phyloP scores from a whole-genome alignment of 2,113 vertebrate genomes.

The Turnix velox region DNA sequence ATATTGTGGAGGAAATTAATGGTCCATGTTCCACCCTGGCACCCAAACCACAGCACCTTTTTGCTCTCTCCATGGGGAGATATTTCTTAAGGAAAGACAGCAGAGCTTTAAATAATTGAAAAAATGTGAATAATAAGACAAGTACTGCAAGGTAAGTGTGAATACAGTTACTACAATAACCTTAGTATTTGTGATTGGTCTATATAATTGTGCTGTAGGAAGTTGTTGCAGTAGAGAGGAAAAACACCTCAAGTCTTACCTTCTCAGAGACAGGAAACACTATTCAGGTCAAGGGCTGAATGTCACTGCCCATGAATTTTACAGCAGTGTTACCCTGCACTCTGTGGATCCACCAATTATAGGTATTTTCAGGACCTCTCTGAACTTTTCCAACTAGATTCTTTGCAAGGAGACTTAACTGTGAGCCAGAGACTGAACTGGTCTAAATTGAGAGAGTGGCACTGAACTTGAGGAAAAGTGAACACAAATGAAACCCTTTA shows the following conservation, averaged over 20 bases:
- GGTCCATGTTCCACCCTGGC: accelerated
- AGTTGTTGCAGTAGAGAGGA: background rate
- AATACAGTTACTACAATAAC: background rate
- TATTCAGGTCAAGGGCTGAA: conserved; percentile 30
- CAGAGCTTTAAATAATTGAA: background rate
- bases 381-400: background rate
- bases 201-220: background rate
- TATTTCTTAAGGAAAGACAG: background rate
- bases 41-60: accelerated
- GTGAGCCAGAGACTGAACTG: background rate
- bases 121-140: accelerated
- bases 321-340: background rate
- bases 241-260: background rate
- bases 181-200: background rate
- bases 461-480: conserved; percentile 2
- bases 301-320: conserved; percentile 39
- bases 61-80: background rate
- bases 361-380: background rate
- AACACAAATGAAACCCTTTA: background rate
- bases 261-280: background rate
- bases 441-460: background rate
- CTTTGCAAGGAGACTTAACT: conserved; percentile 29
- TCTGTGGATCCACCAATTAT: conserved; percentile 9
- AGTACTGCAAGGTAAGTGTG: accelerated
- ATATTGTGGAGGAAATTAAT: background rate